phyloP scores from a whole-genome alignment of 2,888 invertebrate genomes.

The Holacanthella duospinosa region DNA sequence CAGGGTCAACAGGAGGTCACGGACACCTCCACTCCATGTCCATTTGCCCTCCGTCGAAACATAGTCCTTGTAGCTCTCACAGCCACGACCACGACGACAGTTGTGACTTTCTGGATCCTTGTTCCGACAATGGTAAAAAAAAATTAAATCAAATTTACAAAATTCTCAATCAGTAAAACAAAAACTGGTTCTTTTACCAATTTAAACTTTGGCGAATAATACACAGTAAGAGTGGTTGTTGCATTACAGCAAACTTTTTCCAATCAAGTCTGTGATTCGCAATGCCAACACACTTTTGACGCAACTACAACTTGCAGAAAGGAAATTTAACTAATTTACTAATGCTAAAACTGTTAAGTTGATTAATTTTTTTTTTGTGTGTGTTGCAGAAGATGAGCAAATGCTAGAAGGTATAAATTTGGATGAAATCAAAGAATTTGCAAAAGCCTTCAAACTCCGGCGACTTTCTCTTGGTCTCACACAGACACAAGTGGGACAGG shows the following conservation, averaged over 20 bases:
- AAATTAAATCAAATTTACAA: no score
- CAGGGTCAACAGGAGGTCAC: not conserved
- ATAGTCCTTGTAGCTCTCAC: not conserved
- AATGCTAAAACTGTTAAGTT: not conserved
- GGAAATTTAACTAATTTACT: not conserved
- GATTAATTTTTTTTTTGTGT: constrained; percentile 1
- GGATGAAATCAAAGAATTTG: constrained; percentile 97
- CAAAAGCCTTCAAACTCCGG: constrained; percentile 89
- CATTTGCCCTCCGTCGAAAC: constrained; percentile 1
- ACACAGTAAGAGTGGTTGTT: no score
- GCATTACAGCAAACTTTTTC: no score
- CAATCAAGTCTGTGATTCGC: no score
- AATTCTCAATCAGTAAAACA: no score
- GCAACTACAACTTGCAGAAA: no score
- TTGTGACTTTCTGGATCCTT: constrained; percentile 22
- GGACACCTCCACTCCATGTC: not conserved
- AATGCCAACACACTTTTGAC: no score
- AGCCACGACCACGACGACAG: constrained; percentile 20
- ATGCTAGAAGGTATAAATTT: constrained; percentile 93
- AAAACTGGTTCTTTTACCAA: not conserved
- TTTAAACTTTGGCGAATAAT: not conserved
- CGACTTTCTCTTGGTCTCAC: constrained; percentile 87
- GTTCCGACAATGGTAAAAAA: constrained; percentile 32
- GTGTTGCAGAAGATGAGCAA: constrained; percentile 26
- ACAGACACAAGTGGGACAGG: constrained; percentile 95